phyloP scores from a whole-genome alignment of 1,140 invertebrate species.

The Brachionus koreanus region DNA sequence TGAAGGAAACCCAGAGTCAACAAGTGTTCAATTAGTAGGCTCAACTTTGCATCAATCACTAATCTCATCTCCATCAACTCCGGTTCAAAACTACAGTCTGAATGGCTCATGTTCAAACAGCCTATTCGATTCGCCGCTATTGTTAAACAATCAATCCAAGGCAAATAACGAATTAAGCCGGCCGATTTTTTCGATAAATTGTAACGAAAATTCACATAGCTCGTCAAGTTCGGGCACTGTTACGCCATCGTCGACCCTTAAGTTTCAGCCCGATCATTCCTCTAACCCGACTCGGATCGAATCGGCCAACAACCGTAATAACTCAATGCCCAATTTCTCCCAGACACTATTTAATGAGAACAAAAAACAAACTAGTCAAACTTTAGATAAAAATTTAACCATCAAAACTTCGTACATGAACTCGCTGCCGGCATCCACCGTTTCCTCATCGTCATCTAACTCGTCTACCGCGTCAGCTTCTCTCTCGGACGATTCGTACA shows the following conservation, averaged over 20 bases:
- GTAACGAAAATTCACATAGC: conserved; percentile 6
- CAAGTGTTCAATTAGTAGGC: neutral
- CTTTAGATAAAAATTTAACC: conserved; percentile 5
- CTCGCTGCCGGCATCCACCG: neutral
- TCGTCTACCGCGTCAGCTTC: conserved; percentile 6
- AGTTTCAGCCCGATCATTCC: neutral
- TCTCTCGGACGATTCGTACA: neutral
- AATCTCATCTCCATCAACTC: conserved; percentile 17
- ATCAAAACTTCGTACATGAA: conserved; percentile 13
- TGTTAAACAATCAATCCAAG: neutral
- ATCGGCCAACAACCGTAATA: neutral
- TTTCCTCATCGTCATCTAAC: conserved; percentile 11
- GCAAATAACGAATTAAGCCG: neutral
- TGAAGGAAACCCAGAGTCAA: neutral
- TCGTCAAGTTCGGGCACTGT: conserved; percentile 9
- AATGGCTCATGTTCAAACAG: neutral
- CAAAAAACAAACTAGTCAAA: conserved; percentile 37
- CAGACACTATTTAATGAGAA: neutral
- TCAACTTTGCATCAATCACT: conserved; percentile 18
- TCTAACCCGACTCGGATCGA: neutral
- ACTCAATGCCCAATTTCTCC: conserved; percentile 18
- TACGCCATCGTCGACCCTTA: neutral
- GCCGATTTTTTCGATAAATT: conserved; percentile 10
- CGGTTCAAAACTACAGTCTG: conserved; percentile 11
- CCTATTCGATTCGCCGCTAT: neutral